Percentiles rank a stretch among this genome's conserved stretches.
Conservation (phyloP, 2,797 vertebrate species). For the Rhinogobio ventralis region DNA sequence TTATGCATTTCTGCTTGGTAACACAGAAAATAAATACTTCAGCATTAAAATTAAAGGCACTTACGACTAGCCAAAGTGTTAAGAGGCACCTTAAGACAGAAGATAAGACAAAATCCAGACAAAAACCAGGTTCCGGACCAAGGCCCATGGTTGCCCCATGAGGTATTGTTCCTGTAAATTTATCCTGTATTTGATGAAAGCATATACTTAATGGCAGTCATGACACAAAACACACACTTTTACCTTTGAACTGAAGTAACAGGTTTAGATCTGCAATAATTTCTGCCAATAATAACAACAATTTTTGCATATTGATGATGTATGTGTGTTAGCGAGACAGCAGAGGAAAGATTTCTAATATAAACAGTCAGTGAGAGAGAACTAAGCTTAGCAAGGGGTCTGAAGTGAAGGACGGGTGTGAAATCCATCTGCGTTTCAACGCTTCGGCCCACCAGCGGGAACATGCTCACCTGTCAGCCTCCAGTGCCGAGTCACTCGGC, state of each 20-base stretch:
- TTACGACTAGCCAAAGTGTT: neutral
- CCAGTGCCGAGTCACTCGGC: slow-evolving; percentile 18
- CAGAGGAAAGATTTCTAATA: neutral
- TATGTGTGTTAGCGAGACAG: neutral
- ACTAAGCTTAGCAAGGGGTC: slow-evolving; percentile 53
- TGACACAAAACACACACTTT: neutral
- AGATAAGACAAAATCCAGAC: neutral
- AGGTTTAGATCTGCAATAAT: neutral
- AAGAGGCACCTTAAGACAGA: neutral
- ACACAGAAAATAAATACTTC: neutral
- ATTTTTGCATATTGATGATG: neutral
- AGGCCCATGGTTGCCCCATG: neutral
- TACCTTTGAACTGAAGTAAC: slow-evolving; percentile 10
- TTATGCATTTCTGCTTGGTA: neutral
- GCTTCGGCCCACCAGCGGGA: slow-evolving; percentile 52
- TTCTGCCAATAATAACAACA: slow-evolving; percentile 15
- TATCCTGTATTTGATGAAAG: neutral
- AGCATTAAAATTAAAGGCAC: neutral
- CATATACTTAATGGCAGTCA: neutral
- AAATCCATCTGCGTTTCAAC: slow-evolving; percentile 44
- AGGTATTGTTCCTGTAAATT: neutral
- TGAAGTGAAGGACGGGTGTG: slow-evolving; percentile 66
- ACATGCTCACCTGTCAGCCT: slow-evolving; percentile 51
- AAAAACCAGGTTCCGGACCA: neutral
- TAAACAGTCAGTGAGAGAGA: slow-evolving; percentile 30